A percentile compares a stretch with the other conserved stretches of the same genome.
phyloP scores from a whole-genome alignment of 1,140 invertebrate species.

The Parapsyche elsis region DNA sequence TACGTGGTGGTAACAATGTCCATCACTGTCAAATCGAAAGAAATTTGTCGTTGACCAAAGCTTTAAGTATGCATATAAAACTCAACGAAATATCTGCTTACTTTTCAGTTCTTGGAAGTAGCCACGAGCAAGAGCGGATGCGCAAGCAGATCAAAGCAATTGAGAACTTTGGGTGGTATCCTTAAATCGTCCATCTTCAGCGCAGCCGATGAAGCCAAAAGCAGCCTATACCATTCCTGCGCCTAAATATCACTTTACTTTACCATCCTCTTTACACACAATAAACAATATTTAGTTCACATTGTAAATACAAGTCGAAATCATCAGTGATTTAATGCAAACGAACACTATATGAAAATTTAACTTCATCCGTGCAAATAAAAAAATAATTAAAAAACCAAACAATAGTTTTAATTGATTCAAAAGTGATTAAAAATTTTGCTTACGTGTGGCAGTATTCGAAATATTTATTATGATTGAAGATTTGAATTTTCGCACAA shows the following conservation, averaged over 20 bases:
- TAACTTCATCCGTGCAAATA: background rate
- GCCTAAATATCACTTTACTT: background rate
- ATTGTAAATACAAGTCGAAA: background rate
- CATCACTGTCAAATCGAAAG: background rate
- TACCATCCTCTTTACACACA: background rate
- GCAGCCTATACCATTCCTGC: background rate
- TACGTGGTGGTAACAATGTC: background rate
- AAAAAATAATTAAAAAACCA: background rate
- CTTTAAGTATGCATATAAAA: too few relatives aligned
- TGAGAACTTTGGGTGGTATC: slow-evolving; percentile 45
- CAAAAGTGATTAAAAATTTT: too few relatives aligned
- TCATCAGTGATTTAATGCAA: background rate
- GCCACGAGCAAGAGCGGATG: background rate
- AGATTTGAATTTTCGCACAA: too few relatives aligned
- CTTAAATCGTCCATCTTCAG: slow-evolving; percentile 50
- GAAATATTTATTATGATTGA: too few relatives aligned
- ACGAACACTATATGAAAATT: background rate
- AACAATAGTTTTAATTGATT: background rate
- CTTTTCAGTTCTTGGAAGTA: slow-evolving; percentile 43
- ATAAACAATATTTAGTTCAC: background rate
- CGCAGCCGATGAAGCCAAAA: slow-evolving; percentile 38
- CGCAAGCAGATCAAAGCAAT: slow-evolving; percentile 34
- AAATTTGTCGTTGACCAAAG: too few relatives aligned
- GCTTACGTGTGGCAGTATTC: too few relatives aligned
- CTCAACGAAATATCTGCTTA: background rate